phyloP scores from a whole-genome alignment of 2,113 vertebrate species.

The Lepus americanus region DNA sequence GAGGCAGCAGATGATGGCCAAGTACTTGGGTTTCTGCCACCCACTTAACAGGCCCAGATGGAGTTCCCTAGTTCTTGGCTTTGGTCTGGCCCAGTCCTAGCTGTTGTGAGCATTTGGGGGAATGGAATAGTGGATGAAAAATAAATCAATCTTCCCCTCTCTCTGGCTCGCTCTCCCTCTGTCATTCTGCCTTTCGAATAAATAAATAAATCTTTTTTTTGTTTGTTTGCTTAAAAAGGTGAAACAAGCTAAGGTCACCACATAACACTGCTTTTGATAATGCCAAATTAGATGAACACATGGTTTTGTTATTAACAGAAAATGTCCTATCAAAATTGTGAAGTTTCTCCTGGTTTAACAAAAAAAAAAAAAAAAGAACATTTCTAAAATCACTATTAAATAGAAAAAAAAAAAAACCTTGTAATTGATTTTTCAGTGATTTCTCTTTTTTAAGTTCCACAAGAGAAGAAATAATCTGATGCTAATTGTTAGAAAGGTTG shows the following conservation, averaged over 20 bases:
- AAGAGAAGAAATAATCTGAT: slow-evolving; percentile 52
- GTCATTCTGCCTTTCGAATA: too few species aligned
- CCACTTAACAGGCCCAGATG: too few species aligned
- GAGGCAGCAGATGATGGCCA: too few species aligned
- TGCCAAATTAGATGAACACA: slow-evolving; percentile 20
- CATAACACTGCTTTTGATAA: slow-evolving; percentile 8
- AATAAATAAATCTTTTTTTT: too few species aligned
- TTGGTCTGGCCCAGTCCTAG: too few species aligned
- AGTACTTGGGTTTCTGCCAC: too few species aligned
- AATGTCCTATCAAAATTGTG: slow-evolving; percentile 18
- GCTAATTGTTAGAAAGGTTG: slow-evolving; percentile 35
- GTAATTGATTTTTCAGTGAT: slow-evolving; percentile 45
- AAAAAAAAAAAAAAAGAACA: not conserved
- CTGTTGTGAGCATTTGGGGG: too few species aligned
- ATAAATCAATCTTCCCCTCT: too few species aligned
- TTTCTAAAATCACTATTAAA: slow-evolving; percentile 38
- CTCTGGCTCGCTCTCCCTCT: too few species aligned
- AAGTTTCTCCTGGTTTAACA: slow-evolving; percentile 25
- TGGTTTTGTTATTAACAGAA: slow-evolving; percentile 35
- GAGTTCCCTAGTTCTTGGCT: too few species aligned
- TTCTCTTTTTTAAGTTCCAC: slow-evolving; percentile 53
- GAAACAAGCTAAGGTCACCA: slow-evolving; percentile 17
- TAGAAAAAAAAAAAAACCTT: not conserved
- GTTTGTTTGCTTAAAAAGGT: not conserved
- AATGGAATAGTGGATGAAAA: too few species aligned